These are phyloP conservation scores for Todus mexicanus DNA, from an alignment of 2,797 vertebrate genomes.

Conservation along the genomic window DNA sequence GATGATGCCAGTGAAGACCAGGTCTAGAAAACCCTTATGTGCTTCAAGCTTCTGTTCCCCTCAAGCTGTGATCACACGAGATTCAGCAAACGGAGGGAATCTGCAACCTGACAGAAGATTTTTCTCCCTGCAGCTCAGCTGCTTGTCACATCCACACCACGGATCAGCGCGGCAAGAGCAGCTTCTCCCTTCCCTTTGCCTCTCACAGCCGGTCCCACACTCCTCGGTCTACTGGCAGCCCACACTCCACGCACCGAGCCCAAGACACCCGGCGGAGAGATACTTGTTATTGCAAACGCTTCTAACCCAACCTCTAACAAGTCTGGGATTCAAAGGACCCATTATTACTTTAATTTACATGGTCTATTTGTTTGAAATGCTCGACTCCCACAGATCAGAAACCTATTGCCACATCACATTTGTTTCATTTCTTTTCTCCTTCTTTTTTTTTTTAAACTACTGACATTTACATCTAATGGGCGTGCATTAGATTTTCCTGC, in stretches of 20 bases:
- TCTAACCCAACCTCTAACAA: background rate
- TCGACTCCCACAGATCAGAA: background rate
- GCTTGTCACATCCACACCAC: background rate
- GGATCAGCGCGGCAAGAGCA: background rate
- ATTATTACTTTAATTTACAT: background rate
- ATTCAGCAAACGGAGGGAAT: constrained; percentile 14
- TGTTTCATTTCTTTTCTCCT: background rate
- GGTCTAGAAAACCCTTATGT: background rate
- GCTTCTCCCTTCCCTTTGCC: background rate
- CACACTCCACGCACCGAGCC: background rate
- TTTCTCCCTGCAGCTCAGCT: background rate
- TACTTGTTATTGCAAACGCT: background rate
- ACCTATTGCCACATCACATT: background rate
- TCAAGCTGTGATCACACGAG: constrained; percentile 17
- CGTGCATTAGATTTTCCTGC: background rate
- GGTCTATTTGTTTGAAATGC: background rate
- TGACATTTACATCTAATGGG: background rate
- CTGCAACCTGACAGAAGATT: constrained; percentile 10
- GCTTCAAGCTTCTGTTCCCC: background rate
- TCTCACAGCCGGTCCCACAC: background rate
- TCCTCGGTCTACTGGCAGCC: constrained; percentile 1
- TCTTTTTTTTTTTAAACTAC: background rate
- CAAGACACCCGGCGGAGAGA: background rate
- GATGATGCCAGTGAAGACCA: background rate
- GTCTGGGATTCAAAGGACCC: background rate